Evolutionary conservation across 2,797 vertebrate species (phyloP).

Genomic region (Gymnopithys bicolor): DNA sequence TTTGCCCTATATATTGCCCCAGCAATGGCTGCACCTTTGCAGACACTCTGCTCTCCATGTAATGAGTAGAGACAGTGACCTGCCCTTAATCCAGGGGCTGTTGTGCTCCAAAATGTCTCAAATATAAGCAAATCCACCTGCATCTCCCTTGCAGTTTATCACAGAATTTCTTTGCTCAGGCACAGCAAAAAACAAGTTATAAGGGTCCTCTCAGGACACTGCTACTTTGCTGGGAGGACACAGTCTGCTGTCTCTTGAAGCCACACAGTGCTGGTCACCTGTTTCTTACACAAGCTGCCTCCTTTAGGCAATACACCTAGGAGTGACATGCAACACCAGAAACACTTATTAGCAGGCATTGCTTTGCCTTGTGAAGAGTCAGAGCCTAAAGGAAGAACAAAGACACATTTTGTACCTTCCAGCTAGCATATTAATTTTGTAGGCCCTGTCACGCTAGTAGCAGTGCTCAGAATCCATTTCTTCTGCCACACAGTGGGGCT

Average conservation of each 20-base stretch:
- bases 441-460: not conserved
- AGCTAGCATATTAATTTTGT: constrained; percentile 30
- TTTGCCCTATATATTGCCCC: not conserved
- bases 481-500: not conserved
- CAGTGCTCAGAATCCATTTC: not conserved
- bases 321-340: constrained; percentile 1
- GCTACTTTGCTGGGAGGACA: not conserved
- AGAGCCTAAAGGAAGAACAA: constrained; percentile 19
- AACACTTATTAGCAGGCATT: not conserved
- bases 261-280: not conserved
- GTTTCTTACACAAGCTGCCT: not conserved
- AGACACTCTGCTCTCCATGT: not conserved
- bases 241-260: not conserved
- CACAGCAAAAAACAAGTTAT: not conserved
- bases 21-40: not conserved
- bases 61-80: not conserved
- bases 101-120: not conserved
- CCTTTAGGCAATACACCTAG: constrained; percentile 29
- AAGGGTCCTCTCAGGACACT: not conserved
- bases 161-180: not conserved
- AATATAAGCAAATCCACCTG: not conserved
- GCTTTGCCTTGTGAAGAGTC: not conserved
- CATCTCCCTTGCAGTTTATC: not conserved
- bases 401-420: not conserved
- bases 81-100: not conserved